Base-by-base conservation (phyloP, 2,797 vertebrate species). In the Coregonus sp. region DNA sequence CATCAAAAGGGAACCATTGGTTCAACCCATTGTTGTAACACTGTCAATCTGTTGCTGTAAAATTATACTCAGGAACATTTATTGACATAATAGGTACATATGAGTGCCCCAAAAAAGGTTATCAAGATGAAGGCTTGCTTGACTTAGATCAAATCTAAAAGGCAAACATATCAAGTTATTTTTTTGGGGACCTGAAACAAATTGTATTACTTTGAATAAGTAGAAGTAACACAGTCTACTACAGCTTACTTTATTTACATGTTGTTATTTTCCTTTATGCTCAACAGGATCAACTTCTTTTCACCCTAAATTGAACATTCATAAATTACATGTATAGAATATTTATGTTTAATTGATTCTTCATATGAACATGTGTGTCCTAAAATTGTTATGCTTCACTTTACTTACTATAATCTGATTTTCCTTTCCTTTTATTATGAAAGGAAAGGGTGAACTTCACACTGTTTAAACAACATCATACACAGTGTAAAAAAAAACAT, bases 1-100 rank as follows among this genome's bases (percentile, higher is more conserved):
- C 80, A 40, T 68, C 77, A n/a, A 80, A 73, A 81, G 80, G 73
- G 73, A 88, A 89, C 77, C 87, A 85, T 65, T 82, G 67, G 37
- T 80, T 86, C 70, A 75, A 68, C 56, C 54, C 70, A 61, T 29
- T 59, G 56, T 6, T 37, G 6, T 29, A 50, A 25, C 29, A 68
- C 16, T 2, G 70, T 33, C 47, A 20, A n/a, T 11, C 52, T 35
- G 51, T 51, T 1, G 51, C 4, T 35, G 12, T 52, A 54, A 63
- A 4, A 70, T 0, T 47, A 1, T 52, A 33, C 14, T 31, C 25
- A 67, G 11, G 14, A 15, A 33, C 4, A 67, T 33, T 33, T 14
- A 67, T 67, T 67, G 6, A 33, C 25, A 29, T 59, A 59, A 59
- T 59, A 5, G 56, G 56, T 18, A 7, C 18, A 59, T 20, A 20